A percentile compares a stretch with the other conserved stretches of the same genome.
Evolutionary conservation across 2,888 invertebrate genomes (phyloP).

Genomic region (Dasysyrphus tricinctus): DNA sequence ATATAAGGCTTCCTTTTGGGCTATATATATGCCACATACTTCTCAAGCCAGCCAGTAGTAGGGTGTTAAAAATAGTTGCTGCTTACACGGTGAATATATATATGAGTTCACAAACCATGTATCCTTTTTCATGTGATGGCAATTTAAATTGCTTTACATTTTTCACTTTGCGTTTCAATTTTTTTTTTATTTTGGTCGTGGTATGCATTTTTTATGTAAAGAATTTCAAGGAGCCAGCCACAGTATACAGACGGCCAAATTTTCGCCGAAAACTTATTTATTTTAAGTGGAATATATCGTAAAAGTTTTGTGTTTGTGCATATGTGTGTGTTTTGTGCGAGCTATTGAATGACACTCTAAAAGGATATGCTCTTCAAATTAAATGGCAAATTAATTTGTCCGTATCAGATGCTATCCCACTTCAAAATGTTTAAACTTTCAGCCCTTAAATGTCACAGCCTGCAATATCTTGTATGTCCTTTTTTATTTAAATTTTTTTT

Average conservation of each 20-base stretch:
- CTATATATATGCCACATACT: neutral
- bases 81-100: conserved; percentile 58
- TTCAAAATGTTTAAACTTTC: conserved; percentile 30
- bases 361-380: conserved; percentile 29
- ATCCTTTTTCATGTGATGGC: conserved; percentile 50
- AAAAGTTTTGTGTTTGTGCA: neutral
- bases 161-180: conserved; percentile 53
- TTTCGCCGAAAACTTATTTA: conserved; percentile 54
- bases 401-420: conserved; percentile 31
- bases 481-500: conserved; percentile 7
- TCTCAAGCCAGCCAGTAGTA: neutral
- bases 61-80: conserved; percentile 53
- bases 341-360: conserved; percentile 42
- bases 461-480: conserved; percentile 31
- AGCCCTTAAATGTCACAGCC: conserved; percentile 43
- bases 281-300: conserved; percentile 21
- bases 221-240: conserved; percentile 36
- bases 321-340: conserved; percentile 1
- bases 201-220: conserved; percentile 58
- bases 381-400: conserved; percentile 56
- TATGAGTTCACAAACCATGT: conserved; percentile 42
- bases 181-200: neutral
- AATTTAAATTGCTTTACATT: conserved; percentile 72
- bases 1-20: conserved; percentile 41
- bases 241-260: conserved; percentile 19